Evolutionary conservation across 2,797 vertebrate genomes (phyloP).

Genomic region (Gallinago nigripennis): DNA sequence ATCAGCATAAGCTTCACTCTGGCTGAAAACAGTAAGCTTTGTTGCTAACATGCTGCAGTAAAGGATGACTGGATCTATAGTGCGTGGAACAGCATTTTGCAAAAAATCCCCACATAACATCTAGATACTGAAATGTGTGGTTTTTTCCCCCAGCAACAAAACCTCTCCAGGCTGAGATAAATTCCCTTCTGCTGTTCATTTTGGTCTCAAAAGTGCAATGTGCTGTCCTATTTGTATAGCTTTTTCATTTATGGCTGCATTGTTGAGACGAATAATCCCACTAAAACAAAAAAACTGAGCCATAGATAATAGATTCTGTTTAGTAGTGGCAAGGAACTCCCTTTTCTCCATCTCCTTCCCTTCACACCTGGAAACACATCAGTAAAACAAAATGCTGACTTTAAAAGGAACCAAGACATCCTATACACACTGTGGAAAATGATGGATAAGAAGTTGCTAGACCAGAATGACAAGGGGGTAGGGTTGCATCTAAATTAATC

Average conservation of each 20-base stretch:
- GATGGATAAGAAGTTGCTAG: neutral
- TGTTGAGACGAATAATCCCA: conserved; percentile 12
- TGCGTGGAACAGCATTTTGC: neutral
- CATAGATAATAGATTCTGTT: neutral
- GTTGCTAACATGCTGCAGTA: neutral
- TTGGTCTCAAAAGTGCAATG: conserved; percentile 25
- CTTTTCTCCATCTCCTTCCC: neutral
- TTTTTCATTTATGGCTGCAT: conserved; percentile 5
- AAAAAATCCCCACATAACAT: neutral
- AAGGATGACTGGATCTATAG: neutral
- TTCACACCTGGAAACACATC: neutral
- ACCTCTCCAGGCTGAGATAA: conserved; percentile 12
- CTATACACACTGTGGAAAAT: neutral
- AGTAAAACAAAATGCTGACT: neutral
- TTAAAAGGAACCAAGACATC: neutral
- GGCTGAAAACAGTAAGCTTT: neutral
- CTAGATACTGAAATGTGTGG: neutral
- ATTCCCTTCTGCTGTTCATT: neutral
- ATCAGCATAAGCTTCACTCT: conserved; percentile 37
- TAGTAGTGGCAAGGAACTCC: neutral
- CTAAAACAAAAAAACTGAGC: neutral
- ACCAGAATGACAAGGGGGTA: neutral
- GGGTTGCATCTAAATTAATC: neutral
- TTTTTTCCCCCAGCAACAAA: neutral
- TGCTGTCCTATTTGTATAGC: neutral